These are phyloP conservation scores for Pristionchus arcanus DNA, from an alignment of 2,888 invertebrate genomes.

Conservation along the genomic window DNA sequence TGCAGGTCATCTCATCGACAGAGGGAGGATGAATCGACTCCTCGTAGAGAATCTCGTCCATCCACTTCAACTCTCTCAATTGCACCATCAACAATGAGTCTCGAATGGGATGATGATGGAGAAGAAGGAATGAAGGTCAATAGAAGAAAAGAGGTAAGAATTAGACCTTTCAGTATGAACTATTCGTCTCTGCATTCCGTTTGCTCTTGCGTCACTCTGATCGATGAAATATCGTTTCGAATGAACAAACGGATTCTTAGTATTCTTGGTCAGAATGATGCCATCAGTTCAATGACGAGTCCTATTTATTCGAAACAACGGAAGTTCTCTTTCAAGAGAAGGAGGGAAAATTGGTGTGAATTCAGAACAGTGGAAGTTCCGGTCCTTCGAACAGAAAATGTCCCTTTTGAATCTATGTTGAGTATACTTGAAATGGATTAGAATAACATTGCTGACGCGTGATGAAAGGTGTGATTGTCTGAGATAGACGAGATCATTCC, in stretches of 20 bases:
- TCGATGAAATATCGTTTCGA: background rate
- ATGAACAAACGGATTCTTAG: background rate
- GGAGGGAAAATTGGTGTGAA: background rate
- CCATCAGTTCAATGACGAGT: background rate
- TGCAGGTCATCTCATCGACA: background rate
- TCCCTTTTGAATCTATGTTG: background rate
- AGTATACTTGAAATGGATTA: background rate
- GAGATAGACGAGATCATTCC: background rate
- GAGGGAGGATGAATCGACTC: background rate
- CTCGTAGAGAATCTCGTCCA: background rate
- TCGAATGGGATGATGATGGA: slow-evolving; percentile 72
- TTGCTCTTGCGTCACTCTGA: no score
- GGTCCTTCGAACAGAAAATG: background rate
- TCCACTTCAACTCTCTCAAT: slow-evolving; percentile 55
- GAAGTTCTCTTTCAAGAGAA: background rate
- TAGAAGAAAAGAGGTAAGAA: background rate
- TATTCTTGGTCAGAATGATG: background rate
- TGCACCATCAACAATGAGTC: slow-evolving; percentile 65
- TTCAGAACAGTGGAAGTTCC: background rate
- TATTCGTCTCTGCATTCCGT: no score
- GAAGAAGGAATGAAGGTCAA: background rate
- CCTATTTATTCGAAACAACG: background rate
- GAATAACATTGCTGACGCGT: background rate
- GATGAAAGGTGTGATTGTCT: background rate
- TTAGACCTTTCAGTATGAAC: background rate